A percentile compares a stretch with the other conserved stretches of the same genome.
Evolutionary conservation across 2,113 vertebrate genomes (phyloP).

Genomic region (Arvicanthis niloticus): DNA sequence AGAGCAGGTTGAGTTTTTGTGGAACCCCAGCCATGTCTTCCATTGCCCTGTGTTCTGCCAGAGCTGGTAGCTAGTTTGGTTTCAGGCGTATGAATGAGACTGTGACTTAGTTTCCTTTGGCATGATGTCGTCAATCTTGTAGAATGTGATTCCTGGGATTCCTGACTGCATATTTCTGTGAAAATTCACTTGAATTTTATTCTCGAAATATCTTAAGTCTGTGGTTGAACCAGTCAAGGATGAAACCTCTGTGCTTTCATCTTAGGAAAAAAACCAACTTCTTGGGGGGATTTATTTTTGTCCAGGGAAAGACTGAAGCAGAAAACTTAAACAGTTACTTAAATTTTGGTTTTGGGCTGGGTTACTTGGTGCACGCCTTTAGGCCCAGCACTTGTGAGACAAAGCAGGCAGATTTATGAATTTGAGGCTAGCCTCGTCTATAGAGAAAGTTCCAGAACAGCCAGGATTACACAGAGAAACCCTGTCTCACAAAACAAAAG

Average conservation of each 20-base stretch:
- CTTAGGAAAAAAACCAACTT: background rate
- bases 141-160: background rate
- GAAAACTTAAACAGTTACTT: background rate
- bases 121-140: background rate
- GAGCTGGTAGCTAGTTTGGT: slow-evolving; percentile 11
- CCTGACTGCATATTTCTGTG: background rate
- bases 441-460: background rate
- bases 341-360: background rate
- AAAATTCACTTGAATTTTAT: background rate
- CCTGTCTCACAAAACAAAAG: background rate
- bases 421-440: background rate
- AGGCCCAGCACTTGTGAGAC: background rate
- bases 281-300: slow-evolving; percentile 47
- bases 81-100: background rate
- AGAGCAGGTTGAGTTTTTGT: background rate
- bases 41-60: background rate
- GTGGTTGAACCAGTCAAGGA: background rate
- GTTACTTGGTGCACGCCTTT: background rate
- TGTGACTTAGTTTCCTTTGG: slow-evolving; percentile 62
- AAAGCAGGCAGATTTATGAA: background rate
- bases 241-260: background rate
- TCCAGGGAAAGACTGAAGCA: slow-evolving; percentile 14
- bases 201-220: background rate
- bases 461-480: background rate
- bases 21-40: background rate